Conservation (phyloP, 2,113 vertebrate genomes). For the Trichomycterus rosablanca region DNA sequence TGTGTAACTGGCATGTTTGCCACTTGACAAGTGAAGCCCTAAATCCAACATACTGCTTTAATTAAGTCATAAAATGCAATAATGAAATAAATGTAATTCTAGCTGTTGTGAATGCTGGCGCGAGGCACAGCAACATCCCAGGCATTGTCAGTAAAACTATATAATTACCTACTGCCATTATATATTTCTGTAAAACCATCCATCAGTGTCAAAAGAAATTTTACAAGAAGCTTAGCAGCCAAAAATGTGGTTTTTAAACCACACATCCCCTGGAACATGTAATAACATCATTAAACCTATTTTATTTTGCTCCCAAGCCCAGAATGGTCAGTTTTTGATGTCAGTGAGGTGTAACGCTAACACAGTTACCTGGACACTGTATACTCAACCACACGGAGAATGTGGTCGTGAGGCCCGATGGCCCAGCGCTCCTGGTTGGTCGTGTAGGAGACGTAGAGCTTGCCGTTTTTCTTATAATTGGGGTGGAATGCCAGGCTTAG, state of each 20-base stretch:
- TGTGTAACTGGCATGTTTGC: constrained; percentile 40
- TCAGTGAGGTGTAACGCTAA: constrained; percentile 3
- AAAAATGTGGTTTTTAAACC: constrained; percentile 22
- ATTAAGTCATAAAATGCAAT: constrained; percentile 49
- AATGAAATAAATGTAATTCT: constrained; percentile 45
- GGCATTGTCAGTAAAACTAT: constrained; percentile 24
- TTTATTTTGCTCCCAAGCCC: neutral
- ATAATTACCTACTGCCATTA: constrained; percentile 39
- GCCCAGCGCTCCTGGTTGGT: constrained; percentile 99
- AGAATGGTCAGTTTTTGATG: constrained; percentile 3
- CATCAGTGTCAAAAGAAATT: constrained; percentile 39
- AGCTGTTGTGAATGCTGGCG: too few species aligned
- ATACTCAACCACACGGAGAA: constrained; percentile 97
- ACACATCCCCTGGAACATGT: constrained; percentile 15
- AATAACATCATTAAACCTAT: constrained; percentile 16
- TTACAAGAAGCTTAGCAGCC: constrained; percentile 15
- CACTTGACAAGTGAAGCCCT: constrained; percentile 47
- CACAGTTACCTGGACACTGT: constrained; percentile 87
- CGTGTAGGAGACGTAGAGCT: constrained; percentile 98
- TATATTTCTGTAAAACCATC: constrained; percentile 35
- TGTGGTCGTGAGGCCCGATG: constrained; percentile 98
- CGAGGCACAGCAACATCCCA: neutral
- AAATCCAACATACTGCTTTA: constrained; percentile 38
- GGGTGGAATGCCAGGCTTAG: constrained; percentile 99
- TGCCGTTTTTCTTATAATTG: constrained; percentile 99